Evolutionary conservation across 2,888 invertebrate species (phyloP).

Genomic region (Brachyptera putata): DNA sequence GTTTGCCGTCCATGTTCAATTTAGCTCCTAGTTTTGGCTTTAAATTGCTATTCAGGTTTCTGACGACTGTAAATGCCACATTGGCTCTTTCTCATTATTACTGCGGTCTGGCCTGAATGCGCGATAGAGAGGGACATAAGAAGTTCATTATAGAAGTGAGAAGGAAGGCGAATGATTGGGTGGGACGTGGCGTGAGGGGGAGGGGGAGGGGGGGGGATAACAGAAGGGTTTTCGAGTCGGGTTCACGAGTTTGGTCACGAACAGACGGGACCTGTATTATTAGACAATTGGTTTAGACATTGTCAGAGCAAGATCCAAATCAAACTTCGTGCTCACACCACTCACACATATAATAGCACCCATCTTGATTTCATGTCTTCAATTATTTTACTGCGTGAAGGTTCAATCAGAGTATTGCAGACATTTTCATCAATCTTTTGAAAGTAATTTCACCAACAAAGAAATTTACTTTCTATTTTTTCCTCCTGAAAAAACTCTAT

Average conservation of each 20-base stretch:
- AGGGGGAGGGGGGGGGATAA: neutral
- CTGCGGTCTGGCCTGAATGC: neutral
- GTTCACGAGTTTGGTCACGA: constrained; percentile 15
- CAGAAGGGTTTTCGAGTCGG: neutral
- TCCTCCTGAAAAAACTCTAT: too few species aligned
- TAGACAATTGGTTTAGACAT: constrained; percentile 21
- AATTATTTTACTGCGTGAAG: too few species aligned
- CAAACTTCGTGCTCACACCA: constrained; percentile 1
- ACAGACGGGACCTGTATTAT: constrained; percentile 13
- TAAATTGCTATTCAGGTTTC: constrained; percentile 4
- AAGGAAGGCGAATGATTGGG: neutral
- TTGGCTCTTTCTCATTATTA: constrained; percentile 13
- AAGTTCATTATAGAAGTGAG: neutral
- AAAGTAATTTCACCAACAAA: too few species aligned
- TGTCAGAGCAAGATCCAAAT: constrained; percentile 1
- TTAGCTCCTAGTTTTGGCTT: neutral
- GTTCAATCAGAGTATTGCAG: too few species aligned
- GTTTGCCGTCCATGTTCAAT: neutral
- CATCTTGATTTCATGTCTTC: too few species aligned
- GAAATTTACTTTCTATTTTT: too few species aligned
- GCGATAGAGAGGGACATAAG: neutral
- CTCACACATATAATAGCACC: too few species aligned
- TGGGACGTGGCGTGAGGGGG: neutral
- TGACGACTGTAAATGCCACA: constrained; percentile 2
- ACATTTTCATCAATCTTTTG: too few species aligned